Conservation (phyloP, 2,888 invertebrate species). For the Acanthacorydalis orientalis region DNA sequence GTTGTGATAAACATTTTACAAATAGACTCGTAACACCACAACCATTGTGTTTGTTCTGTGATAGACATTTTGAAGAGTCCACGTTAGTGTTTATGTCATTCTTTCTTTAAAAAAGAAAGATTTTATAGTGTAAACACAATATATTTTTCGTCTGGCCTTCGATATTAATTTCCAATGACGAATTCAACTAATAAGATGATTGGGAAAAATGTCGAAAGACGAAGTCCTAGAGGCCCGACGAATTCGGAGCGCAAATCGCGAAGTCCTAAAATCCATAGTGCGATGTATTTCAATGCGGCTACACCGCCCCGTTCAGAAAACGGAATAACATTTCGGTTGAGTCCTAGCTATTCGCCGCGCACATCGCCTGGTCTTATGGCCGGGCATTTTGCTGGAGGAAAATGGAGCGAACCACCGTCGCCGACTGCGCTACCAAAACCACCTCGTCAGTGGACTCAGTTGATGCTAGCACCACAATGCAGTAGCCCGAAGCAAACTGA, state of each 20-base stretch:
- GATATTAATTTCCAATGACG: conserved; percentile 7
- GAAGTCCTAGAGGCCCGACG: background rate
- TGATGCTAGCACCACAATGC: conserved; percentile 36
- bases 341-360: conserved; percentile 11
- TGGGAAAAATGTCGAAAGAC: conserved; percentile 8
- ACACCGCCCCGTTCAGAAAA: conserved; percentile 6
- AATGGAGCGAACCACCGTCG: conserved; percentile 52
- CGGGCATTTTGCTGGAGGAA: conserved; percentile 46
- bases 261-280: conserved; percentile 4
- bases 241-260: conserved; percentile 3
- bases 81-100: background rate
- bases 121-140: background rate
- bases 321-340: background rate
- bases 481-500: conserved; percentile 20
- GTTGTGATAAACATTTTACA: conserved; percentile 10
- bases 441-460: conserved; percentile 53
- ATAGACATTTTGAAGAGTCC: conserved; percentile 7
- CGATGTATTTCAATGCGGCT: conserved; percentile 6
- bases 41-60: conserved; percentile 11
- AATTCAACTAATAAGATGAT: conserved; percentile 10
- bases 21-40: conserved; percentile 8
- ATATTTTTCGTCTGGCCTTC: background rate
- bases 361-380: conserved; percentile 24
- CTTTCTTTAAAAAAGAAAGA: background rate
- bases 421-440: conserved; percentile 55